Conservation (phyloP, 2,797 vertebrate genomes). For the Bryconaethiops microstoma region DNA sequence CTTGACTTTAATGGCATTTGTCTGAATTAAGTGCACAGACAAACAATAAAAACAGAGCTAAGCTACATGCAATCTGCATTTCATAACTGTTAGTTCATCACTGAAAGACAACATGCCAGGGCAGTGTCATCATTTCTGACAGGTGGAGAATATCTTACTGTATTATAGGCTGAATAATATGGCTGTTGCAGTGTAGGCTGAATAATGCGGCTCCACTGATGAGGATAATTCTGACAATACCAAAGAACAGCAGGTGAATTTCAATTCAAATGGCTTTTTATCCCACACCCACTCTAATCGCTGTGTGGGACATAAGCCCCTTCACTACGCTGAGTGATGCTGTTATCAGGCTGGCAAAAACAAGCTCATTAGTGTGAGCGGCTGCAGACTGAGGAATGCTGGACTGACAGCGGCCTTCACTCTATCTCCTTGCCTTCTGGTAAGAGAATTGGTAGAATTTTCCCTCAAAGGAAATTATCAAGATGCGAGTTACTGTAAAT, state of each 20-base stretch:
- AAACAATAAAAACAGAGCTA: too few relatives aligned
- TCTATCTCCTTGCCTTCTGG: slow-evolving; percentile 14
- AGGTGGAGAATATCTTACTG: not conserved
- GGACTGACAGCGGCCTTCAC: slow-evolving; percentile 19
- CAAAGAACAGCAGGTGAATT: slow-evolving; percentile 13
- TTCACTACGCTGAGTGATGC: slow-evolving; percentile 17
- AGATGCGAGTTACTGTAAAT: not conserved
- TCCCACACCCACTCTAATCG: slow-evolving; percentile 18
- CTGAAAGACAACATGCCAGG: not conserved
- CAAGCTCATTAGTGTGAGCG: slow-evolving; percentile 46
- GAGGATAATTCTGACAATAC: slow-evolving; percentile 31
- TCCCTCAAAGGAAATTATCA: not conserved
- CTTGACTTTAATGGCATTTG: not conserved
- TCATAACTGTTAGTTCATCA: not conserved
- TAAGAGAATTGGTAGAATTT: not conserved
- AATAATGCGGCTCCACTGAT: slow-evolving; percentile 3
- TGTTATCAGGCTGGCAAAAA: slow-evolving; percentile 24
- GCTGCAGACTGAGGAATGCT: slow-evolving; percentile 23
- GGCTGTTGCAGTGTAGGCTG: slow-evolving; percentile 16
- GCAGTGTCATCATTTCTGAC: not conserved
- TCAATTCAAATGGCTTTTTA: slow-evolving; percentile 21
- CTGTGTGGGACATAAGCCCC: slow-evolving; percentile 12
- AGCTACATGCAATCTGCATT: not conserved
- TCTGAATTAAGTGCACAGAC: not conserved
- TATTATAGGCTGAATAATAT: slow-evolving; percentile 19